These are phyloP conservation scores for Verasper variegatus DNA, from an alignment of 2,113 vertebrate species.

Conservation along the genomic window DNA sequence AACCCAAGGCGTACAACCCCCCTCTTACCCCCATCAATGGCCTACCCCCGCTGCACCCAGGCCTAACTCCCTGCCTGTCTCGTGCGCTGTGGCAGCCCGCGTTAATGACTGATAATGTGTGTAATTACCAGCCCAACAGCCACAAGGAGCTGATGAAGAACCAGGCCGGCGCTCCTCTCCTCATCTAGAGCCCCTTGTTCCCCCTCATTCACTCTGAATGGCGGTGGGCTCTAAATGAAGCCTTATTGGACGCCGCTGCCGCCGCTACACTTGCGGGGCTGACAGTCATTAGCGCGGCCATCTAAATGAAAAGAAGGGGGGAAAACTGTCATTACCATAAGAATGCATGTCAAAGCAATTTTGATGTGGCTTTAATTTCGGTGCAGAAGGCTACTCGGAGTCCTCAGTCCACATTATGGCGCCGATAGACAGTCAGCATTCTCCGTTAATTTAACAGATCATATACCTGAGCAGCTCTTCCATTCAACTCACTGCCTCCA, in stretches of 20 bases:
- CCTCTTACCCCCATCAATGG: constrained; percentile 4
- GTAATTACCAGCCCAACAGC: constrained; percentile 77
- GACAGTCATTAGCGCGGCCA: constrained; percentile 64
- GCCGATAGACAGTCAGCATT: constrained; percentile 46
- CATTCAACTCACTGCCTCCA: constrained; percentile 11
- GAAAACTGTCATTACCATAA: constrained; percentile 66
- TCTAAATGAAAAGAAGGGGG: constrained; percentile 60
- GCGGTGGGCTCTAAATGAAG: constrained; percentile 50
- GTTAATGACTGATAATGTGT: constrained; percentile 81
- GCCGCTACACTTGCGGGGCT: constrained; percentile 45
- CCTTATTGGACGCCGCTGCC: constrained; percentile 57
- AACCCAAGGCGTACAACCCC: constrained; percentile 10
- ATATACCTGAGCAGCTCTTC: constrained; percentile 41
- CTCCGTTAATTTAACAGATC: constrained; percentile 61
- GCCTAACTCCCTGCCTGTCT: constrained; percentile 42
- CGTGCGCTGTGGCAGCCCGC: constrained; percentile 54
- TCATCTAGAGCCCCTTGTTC: constrained; percentile 69
- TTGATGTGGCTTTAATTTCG: constrained; percentile 72
- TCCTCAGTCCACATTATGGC: constrained; percentile 50
- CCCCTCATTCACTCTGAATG: constrained; percentile 71
- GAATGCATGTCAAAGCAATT: constrained; percentile 71
- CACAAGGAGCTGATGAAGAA: constrained; percentile 69
- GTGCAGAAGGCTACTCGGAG: constrained; percentile 19
- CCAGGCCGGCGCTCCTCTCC: constrained; percentile 45
- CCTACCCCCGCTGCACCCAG: constrained; percentile 1